These are phyloP conservation scores for Crotalus tigris DNA, from an alignment of 2,113 vertebrate genomes.

Conservation along the genomic window DNA sequence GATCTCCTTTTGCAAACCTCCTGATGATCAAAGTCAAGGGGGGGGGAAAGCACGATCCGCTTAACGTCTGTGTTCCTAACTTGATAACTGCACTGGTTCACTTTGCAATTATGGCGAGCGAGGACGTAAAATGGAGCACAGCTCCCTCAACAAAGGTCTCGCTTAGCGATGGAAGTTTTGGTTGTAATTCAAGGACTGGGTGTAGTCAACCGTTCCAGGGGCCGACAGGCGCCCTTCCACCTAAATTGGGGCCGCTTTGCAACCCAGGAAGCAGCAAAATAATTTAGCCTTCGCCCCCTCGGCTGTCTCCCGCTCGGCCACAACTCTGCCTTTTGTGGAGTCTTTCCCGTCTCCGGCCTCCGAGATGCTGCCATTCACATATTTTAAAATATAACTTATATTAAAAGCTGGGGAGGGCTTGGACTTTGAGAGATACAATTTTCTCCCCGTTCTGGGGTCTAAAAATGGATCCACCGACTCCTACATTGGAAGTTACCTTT, in stretches of 20 bases:
- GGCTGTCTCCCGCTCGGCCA: neutral
- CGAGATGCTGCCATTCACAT: neutral
- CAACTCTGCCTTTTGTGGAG: neutral
- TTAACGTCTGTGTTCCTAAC: no score
- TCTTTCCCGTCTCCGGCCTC: no score
- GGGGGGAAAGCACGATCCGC: no score
- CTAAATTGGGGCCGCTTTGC: neutral
- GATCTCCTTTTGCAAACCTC: no score
- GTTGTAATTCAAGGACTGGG: no score
- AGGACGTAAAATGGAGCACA: no score
- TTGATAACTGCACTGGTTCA: no score
- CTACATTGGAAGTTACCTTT: neutral
- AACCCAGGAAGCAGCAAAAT: neutral
- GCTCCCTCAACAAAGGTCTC: no score
- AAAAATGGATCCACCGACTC: neutral
- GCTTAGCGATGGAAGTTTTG: no score
- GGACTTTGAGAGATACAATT: neutral
- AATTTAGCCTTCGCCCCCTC: neutral
- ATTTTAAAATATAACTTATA: neutral
- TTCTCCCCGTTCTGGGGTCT: neutral
- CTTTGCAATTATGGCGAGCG: no score
- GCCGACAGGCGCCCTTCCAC: neutral
- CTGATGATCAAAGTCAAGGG: no score
- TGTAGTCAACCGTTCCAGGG: neutral
- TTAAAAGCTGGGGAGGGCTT: neutral